Percentiles rank a stretch among this genome's conserved stretches.
These are phyloP conservation scores for Felis chaus DNA, from an alignment of 2,113 vertebrate genomes.

Conservation along the genomic window DNA sequence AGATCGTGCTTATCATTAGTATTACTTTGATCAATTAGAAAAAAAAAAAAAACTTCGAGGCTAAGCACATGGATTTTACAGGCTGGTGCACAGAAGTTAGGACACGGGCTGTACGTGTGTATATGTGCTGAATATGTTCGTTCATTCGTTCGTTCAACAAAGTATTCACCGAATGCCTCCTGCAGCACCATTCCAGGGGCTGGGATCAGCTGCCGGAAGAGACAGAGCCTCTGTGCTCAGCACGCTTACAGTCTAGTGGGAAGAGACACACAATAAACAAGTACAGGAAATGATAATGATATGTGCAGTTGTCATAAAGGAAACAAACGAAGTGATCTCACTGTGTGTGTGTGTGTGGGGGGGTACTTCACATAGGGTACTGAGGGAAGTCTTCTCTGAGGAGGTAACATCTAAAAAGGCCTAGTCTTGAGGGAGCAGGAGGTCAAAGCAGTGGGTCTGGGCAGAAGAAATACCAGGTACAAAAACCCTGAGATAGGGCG, in stretches of 20 bases:
- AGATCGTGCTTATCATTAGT: not conserved
- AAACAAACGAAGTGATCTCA: not conserved
- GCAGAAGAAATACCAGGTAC: not conserved
- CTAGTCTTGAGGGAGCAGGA: not conserved
- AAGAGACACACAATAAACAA: not conserved
- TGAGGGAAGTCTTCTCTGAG: not conserved
- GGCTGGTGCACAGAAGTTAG: not conserved
- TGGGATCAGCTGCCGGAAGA: not conserved
- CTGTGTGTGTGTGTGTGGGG: not conserved
- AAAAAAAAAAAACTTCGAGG: not conserved
- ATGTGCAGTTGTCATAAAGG: not conserved
- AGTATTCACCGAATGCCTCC: not conserved
- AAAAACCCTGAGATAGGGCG: not conserved
- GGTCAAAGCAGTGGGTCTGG: not conserved
- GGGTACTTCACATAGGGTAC: not conserved
- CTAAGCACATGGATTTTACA: constrained; percentile 10
- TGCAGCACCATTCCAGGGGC: not conserved
- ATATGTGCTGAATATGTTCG: not conserved
- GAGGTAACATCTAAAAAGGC: not conserved
- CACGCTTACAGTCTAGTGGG: not conserved
- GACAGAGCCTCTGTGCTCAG: not conserved
- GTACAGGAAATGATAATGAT: not conserved
- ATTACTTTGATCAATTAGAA: not conserved
- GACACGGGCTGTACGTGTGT: no score
- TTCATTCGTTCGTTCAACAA: not conserved